A percentile compares a stretch with the other conserved stretches of the same genome.
Conservation (phyloP, 2,888 invertebrate species). For the Geotrupes spiniger region DNA sequence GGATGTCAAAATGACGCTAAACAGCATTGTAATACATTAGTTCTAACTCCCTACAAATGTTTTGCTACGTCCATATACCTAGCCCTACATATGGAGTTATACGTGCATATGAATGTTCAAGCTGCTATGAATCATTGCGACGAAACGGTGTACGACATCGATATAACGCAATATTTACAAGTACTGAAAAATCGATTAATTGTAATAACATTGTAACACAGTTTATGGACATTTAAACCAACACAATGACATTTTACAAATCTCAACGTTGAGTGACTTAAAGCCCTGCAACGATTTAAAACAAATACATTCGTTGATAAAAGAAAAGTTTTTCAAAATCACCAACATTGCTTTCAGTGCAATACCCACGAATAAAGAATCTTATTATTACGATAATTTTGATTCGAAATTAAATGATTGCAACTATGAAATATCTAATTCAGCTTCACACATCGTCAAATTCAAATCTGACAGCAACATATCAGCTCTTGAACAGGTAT, state of each 20-base stretch:
- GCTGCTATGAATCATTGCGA: constrained; percentile 70
- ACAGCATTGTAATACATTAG: constrained; percentile 59
- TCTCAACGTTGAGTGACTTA: constrained; percentile 41
- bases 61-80: constrained; percentile 62
- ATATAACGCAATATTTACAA: constrained; percentile 66
- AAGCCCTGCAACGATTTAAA: constrained; percentile 56
- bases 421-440: constrained; percentile 52
- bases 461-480: constrained; percentile 43
- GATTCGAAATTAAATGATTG: constrained; percentile 46
- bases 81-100: constrained; percentile 59
- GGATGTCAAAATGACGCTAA: constrained; percentile 41
- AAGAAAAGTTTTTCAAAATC: constrained; percentile 60
- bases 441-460: constrained; percentile 47
- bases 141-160: constrained; percentile 64
- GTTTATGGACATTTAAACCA: constrained; percentile 58
- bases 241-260: constrained; percentile 31
- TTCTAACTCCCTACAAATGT: constrained; percentile 59
- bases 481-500: constrained; percentile 39
- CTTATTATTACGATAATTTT: constrained; percentile 59
- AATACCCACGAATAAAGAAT: constrained; percentile 62
- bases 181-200: too few relatives aligned
- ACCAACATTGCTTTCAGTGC: constrained; percentile 61
- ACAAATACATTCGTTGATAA: constrained; percentile 60
- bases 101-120: constrained; percentile 63
- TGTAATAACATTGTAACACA: too few relatives aligned